A percentile compares a stretch with the other conserved stretches of the same genome.
Conservation (phyloP, 1,140 invertebrate genomes). For the Acromyrmex heyeri region DNA sequence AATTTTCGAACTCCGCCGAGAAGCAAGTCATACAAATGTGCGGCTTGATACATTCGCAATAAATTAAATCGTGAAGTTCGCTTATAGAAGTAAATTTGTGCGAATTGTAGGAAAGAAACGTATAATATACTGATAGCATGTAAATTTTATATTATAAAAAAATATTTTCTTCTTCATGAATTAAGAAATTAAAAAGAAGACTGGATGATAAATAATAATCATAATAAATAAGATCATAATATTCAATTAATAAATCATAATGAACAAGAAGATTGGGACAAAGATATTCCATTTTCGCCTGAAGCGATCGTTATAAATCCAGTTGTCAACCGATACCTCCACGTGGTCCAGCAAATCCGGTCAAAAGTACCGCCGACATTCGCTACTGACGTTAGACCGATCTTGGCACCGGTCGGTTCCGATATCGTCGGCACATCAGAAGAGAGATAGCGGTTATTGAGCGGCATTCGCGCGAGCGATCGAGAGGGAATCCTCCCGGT, state of each 20-base stretch:
- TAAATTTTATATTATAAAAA: neutral
- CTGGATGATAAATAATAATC: neutral
- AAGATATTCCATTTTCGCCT: neutral
- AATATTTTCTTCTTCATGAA: neutral
- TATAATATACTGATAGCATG: neutral
- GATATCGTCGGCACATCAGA: conserved; percentile 64
- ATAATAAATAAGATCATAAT: too few relatives aligned
- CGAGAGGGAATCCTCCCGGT: conserved; percentile 69
- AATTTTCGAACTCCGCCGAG: conserved; percentile 14
- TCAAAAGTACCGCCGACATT: conserved; percentile 65
- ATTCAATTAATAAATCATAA: too few relatives aligned
- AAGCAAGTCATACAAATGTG: neutral
- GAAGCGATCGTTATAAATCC: conserved; percentile 24
- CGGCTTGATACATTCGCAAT: conserved; percentile 56
- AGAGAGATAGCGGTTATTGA: conserved; percentile 80
- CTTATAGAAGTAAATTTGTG: neutral
- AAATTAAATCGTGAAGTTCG: conserved; percentile 32
- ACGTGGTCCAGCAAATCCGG: conserved; percentile 1
- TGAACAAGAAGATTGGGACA: neutral
- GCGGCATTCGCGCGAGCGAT: conserved; percentile 67
- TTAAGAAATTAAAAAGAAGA: neutral
- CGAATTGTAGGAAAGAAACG: neutral
- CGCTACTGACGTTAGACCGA: conserved; percentile 63
- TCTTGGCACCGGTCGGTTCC: conserved; percentile 57
- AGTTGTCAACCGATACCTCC: neutral